Percentiles rank a stretch among this genome's conserved stretches.
These are phyloP conservation scores for Athrips mouffetella DNA, from an alignment of 2,888 invertebrate genomes.

Conservation along the genomic window DNA sequence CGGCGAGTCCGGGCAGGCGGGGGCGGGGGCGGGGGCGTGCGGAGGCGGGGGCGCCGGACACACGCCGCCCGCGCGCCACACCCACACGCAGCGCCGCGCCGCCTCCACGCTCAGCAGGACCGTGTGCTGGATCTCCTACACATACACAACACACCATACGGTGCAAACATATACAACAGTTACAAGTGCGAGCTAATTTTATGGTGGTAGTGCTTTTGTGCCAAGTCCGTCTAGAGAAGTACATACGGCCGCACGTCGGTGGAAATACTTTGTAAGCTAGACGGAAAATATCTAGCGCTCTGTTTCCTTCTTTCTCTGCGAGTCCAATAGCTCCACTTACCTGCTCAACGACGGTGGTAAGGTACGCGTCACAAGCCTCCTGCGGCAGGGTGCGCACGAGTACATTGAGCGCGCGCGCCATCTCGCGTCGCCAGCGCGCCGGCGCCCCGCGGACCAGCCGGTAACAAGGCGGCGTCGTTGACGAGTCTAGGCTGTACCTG, in stretches of 20 bases:
- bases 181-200: too few species aligned
- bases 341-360: conserved; percentile 89
- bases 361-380: conserved; percentile 87
- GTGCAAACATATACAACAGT: not conserved
- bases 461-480: conserved; percentile 86
- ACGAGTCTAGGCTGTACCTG: conserved; percentile 84
- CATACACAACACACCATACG: not conserved
- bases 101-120: conserved; percentile 88
- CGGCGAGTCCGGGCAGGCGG: not conserved
- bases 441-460: conserved; percentile 79
- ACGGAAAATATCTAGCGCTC: too few species aligned
- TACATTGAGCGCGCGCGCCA: conserved; percentile 80
- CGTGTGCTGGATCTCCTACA: conserved; percentile 87
- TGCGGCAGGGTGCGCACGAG: conserved; percentile 85
- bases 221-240: too few species aligned
- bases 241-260: too few species aligned
- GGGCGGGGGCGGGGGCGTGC: not conserved
- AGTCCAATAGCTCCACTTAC: conserved; percentile 50
- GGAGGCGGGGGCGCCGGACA: conserved; percentile 34
- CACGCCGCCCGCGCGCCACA: conserved; percentile 81
- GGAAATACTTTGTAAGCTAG: too few species aligned
- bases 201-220: too few species aligned
- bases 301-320: too few species aligned
- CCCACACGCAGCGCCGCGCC: conserved; percentile 88
- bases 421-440: conserved; percentile 79